These are phyloP conservation scores for crab-eating macaque (Macaca fascicularis) DNA, from an alignment of 2,113 vertebrate species.

Conservation along the genomic window T2T-MFA8v1.1 NC_088379.1:189188501-189189000, in stretches of 20 bases:
- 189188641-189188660: neutral
- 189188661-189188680: neutral
- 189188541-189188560: neutral
- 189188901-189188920: neutral
- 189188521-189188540: rapidly evolving
- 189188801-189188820: neutral
- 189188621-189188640: neutral
- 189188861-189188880: neutral
- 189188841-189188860: neutral
- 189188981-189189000: neutral
- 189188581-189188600: neutral
- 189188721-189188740: neutral
- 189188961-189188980: neutral
- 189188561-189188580: neutral
- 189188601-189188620: neutral
- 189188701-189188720: neutral
- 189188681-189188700: neutral
- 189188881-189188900: neutral
- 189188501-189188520: neutral
- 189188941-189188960: neutral
- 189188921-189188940: neutral
- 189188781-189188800: neutral
- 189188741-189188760: neutral
- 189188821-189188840: neutral
- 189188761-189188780: neutral